Evolutionary conservation across 2,113 vertebrate genomes (phyloP).

Genomic region (Choloepus hoffmanni): DNA sequence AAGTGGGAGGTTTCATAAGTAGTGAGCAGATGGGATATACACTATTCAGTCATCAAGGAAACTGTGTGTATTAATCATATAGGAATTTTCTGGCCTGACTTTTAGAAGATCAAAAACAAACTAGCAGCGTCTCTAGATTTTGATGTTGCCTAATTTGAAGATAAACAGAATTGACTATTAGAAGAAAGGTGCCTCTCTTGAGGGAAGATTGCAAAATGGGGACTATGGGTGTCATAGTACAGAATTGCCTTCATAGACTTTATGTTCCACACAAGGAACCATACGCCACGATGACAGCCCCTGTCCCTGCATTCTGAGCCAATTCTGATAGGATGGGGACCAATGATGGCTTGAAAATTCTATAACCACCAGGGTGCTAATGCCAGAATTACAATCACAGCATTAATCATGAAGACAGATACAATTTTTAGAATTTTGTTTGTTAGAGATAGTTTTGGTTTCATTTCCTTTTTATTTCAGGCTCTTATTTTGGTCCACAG

Average conservation of each 20-base stretch:
- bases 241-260: background rate
- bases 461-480: background rate
- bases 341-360: background rate
- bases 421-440: background rate
- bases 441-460: background rate
- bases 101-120: background rate
- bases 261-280: background rate
- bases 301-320: background rate
- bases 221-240: accelerated
- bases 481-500: background rate
- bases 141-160: background rate
- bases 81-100: background rate
- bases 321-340: background rate
- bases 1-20: accelerated
- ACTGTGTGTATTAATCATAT: background rate
- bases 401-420: background rate
- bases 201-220: background rate
- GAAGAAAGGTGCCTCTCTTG: background rate
- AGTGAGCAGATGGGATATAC: accelerated
- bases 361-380: background rate
- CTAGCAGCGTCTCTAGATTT: background rate
- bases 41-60: accelerated
- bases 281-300: accelerated
- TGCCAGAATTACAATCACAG: background rate
- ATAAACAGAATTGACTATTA: background rate